Percentiles rank a stretch among this genome's conserved stretches.
These are phyloP conservation scores for Drosophila simulans DNA, from an alignment of 1,140 invertebrate genomes.

Conservation along the genomic window DNA sequence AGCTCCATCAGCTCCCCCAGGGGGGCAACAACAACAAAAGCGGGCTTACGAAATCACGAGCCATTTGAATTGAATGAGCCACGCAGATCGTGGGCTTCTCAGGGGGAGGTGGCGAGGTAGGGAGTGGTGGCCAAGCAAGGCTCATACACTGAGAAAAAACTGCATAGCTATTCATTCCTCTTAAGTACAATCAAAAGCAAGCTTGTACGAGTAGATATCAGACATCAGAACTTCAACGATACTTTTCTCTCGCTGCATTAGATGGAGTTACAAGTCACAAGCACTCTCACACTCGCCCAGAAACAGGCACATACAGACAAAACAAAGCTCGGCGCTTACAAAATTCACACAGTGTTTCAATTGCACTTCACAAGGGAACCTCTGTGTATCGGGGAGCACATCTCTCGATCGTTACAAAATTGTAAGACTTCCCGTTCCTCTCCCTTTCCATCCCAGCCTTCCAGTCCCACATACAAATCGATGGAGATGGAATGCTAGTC, in stretches of 20 bases:
- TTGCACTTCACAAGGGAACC: constrained; percentile 63
- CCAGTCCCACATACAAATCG: constrained; percentile 66
- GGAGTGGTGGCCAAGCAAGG: constrained; percentile 9
- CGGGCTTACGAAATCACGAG: constrained; percentile 83
- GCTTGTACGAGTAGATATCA: too few relatives aligned
- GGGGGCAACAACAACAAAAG: constrained; percentile 50
- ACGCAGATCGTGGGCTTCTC: constrained; percentile 33
- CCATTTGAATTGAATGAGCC: constrained; percentile 82
- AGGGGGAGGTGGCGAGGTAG: constrained; percentile 46
- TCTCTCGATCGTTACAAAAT: constrained; percentile 54
- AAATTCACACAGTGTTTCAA: constrained; percentile 46
- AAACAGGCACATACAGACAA: constrained; percentile 9
- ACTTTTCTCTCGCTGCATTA: constrained; percentile 10
- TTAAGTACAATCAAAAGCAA: not conserved
- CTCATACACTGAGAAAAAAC: constrained; percentile 4
- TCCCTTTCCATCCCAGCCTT: constrained; percentile 4
- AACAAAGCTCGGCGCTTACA: constrained; percentile 29
- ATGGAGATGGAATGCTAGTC: constrained; percentile 74
- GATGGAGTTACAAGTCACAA: constrained; percentile 39
- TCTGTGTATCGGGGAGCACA: constrained; percentile 22
- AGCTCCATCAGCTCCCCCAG: constrained; percentile 39
- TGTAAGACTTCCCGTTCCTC: constrained; percentile 51
- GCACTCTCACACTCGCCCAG: constrained; percentile 10
- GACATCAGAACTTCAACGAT: not conserved
- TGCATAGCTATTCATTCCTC: not conserved